phyloP scores from a whole-genome alignment of 1,140 invertebrate genomes.

The Danaus plexippus region DNA sequence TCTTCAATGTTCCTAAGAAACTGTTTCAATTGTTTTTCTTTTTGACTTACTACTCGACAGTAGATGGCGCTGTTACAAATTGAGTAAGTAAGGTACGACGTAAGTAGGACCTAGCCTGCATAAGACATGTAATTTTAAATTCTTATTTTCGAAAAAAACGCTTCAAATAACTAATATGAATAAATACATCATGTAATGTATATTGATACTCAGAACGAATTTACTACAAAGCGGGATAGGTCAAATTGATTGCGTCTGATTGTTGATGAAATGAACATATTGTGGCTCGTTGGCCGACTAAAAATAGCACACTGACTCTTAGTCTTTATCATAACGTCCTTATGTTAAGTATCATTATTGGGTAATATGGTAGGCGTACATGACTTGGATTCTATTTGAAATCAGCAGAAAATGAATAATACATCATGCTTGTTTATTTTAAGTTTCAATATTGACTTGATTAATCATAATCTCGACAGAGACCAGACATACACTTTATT shows the following conservation, averaged over 20 bases:
- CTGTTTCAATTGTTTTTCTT: no score
- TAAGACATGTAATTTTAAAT: constrained; percentile 5
- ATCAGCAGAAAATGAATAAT: neutral
- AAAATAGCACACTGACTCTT: constrained; percentile 32
- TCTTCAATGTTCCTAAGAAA: constrained; percentile 3
- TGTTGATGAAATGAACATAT: constrained; percentile 33
- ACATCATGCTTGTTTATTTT: no score
- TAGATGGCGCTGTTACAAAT: constrained; percentile 21
- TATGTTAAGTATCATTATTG: constrained; percentile 9
- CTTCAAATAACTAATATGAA: neutral
- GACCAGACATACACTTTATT: no score
- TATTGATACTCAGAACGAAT: neutral
- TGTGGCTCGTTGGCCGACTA: constrained; percentile 30
- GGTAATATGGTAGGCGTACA: no score
- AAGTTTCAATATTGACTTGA: no score
- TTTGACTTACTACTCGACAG: constrained; percentile 19
- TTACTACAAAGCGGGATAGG: constrained; percentile 37
- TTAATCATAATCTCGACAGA: no score
- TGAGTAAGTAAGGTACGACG: constrained; percentile 1
- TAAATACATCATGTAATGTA: neutral
- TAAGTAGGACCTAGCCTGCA: neutral
- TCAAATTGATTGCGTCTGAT: constrained; percentile 60
- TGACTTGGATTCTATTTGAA: no score
- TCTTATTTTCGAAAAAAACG: neutral
- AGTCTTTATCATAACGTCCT: constrained; percentile 23